Conservation (phyloP, 1,140 invertebrate species). For the Chironomus striatipennis region DNA sequence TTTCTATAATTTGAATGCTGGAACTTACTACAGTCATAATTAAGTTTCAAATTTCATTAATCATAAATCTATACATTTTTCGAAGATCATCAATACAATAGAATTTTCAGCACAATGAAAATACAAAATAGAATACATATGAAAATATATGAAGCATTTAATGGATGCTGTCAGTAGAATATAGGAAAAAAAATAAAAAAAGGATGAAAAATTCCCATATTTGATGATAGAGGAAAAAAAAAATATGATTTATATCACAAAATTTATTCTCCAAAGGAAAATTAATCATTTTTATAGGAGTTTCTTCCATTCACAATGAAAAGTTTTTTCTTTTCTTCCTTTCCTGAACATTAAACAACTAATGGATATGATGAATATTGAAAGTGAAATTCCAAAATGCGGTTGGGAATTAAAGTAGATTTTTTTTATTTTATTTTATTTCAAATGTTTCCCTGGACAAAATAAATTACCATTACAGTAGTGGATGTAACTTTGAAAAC, state of each 20-base stretch:
- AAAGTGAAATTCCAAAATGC: too few species aligned
- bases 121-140: too few species aligned
- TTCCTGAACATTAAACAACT: background rate
- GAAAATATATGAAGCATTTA: background rate
- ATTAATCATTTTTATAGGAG: background rate
- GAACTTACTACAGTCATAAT: background rate
- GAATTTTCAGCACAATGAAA: too few species aligned
- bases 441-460: too few species aligned
- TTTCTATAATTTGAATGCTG: background rate
- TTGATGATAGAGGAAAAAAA: background rate
- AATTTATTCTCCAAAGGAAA: background rate
- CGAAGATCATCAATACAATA: too few species aligned
- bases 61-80: too few species aligned
- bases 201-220: background rate
- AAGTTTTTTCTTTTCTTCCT: background rate
- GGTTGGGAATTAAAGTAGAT: too few species aligned
- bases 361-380: constrained; percentile 9
- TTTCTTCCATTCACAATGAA: background rate
- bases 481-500: too few species aligned
- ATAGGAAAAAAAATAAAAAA: background rate
- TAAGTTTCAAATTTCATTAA: too few species aligned
- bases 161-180: background rate
- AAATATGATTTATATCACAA: constrained; percentile 3
- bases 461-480: too few species aligned
- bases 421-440: too few species aligned